Base-by-base conservation (phyloP, 2,888 invertebrate genomes). In the Caenorhabditis angaria region DNA sequence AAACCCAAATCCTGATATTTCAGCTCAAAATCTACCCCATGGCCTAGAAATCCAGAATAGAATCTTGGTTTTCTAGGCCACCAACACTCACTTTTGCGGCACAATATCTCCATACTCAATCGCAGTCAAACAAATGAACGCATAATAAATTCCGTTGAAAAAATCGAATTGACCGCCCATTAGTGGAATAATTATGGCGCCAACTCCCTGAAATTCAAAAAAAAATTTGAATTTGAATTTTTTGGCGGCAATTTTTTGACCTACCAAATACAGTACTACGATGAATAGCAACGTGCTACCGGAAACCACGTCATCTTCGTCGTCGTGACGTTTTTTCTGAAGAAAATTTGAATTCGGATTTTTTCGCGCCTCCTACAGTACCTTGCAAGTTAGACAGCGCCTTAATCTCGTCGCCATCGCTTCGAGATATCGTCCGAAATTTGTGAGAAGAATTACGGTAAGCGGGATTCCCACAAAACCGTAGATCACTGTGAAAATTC, bases 21-120 rank as follows among this genome's bases (percentile, higher is more conserved):
- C n/a, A n/a, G n/a, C n/a, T n/a, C n/a, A n/a, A n/a, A n/a, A n/a
- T n/a, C n/a, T n/a, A n/a, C n/a, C n/a, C n/a, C n/a, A n/a, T n/a
- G n/a, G n/a, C n/a, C n/a, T n/a, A n/a, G n/a, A n/a, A n/a, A n/a
- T n/a, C 6, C 8, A 35, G 14, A 35, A 35, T 35, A 10, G 6
- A 35, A 14, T 10, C 6, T 14, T 35, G 8, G 6, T 32, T 32
- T 32, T 32, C 12, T 12, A 32, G 32, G 12, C 32, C 32, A 12
- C 32, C 10, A 41, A 41, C 41, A 41, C 41, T 41, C 41, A 82
- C 82, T 78, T 82, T 68, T 80, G 64, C 1, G 85, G 84, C 47
- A 86, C 78, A 28, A 86, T 76, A 63, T 82, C 83, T 18, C 86
- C 86, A 65, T 83, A 86, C 72, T 86, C 86, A 59, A 86, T 86